Base-by-base conservation (phyloP, 1,140 invertebrate genomes). In the Brachionus rotundiformis region DNA sequence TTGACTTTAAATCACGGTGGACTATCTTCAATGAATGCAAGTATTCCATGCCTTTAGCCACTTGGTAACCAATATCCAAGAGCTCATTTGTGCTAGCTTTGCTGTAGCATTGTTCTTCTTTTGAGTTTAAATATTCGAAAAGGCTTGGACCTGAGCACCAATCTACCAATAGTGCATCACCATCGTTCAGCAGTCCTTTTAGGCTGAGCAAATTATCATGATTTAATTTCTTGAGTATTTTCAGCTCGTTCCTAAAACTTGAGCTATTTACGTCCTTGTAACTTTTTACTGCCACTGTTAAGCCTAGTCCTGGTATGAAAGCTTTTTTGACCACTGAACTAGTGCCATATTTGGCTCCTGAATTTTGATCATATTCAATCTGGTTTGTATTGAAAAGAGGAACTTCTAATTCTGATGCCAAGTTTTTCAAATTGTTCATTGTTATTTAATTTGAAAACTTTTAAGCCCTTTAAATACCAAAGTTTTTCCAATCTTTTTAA, bases 131-230 rank as follows among this genome's bases (percentile, higher is more conserved):
- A 3, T 86, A 75, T 16, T 85, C 85, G 27, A 85, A 86, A 25
- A 88, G 76, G 13, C 86, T 87, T 19, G 86, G 86, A 59, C 86
- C 86, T 61, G 85, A 84, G n/a, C 87, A 85, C 83, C 84, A 87
- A 68, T 88, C 87, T 85, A 86, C 96, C 27, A 97, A 92, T 54
- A 97, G 89, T 85, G 96, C 94, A 41, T 96, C 88, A 65, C 94
- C 93, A 63, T 96, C 95, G 86, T 95, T 94, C 31, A 96, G 88
- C 1, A 97, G 94, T 0, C 95, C 95, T 82, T 95, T 94, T 86
- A 96, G 96, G 47, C 93, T 90, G 44, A 97, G 88, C 41, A 96
- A 94, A 88, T 96, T 95, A 5, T 92, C 92, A 88, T 97, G 94
- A 84, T 93, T 91, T 61, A 97, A 88, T 73, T 93, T 93, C 8